Base-by-base conservation (phyloP, 2,113 vertebrate genomes). In the Cricetomys ansorgei region DNA sequence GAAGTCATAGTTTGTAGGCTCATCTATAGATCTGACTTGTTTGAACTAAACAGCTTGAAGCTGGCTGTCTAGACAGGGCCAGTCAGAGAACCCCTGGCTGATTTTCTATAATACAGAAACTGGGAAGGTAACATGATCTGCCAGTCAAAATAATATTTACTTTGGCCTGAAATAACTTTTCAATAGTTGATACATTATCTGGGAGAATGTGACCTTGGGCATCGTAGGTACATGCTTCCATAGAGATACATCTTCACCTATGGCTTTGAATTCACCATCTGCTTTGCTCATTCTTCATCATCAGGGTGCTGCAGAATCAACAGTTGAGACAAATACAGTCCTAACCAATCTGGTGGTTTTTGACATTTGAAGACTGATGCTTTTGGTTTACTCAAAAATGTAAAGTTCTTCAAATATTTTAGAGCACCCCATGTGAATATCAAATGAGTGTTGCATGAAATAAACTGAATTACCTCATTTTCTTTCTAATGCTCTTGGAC, bases 331-430 rank as follows among this genome's bases (percentile, higher is more conserved):
- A 40, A 80, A 92, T 95, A 29, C 19, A 69, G 15, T 37, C 73
- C 15, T 34, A 37, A 80, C n/a, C 16, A 77, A 89, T 16, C 17
- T 4, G 1, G 10, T 67, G 9, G 40, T 73, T 94, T 94, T 72
- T 88, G 31, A 91, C 19, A 40, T 57, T 9, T 11, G 3, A 62
- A 69, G 43, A 86, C n/a, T 59, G 65, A 81, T 79, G 19, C 23
- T 93, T 48, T 86, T 50, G 27, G 6, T 86, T 94, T 87, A 92
- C 62, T 73, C 27, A 77, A 64, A 72, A 81, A n/a, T 83, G 69
- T 88, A 19, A 70, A 85, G n/a, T 90, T 79, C 83, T 77, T 93
- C 48, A 12, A 0, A 77, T 93, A 48, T 87, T 92, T 87, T 91
- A 37, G 70, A 75, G 6, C 6, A 59, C 19, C n/a, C 88, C 34